A percentile compares a stretch with the other conserved stretches of the same genome.
These are phyloP conservation scores for Lasioglossum malachurum DNA, from an alignment of 2,888 invertebrate genomes.

Conservation along the genomic window DNA sequence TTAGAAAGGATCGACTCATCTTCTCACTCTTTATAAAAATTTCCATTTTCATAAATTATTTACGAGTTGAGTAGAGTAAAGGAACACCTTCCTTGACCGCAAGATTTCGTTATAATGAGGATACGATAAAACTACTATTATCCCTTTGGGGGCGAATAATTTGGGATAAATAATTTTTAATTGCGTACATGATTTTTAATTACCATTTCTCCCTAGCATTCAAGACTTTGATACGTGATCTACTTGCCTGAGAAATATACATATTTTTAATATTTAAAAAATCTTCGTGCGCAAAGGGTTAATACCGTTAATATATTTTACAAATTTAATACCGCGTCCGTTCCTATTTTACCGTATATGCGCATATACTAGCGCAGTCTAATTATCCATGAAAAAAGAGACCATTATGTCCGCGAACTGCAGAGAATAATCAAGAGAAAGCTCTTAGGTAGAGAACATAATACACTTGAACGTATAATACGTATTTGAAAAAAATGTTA, in stretches of 20 bases:
- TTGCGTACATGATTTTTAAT: too few species aligned
- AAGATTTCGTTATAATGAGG: neutral
- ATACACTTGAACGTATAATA: neutral
- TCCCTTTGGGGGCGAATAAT: too few species aligned
- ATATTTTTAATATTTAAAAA: too few species aligned
- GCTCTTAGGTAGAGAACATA: neutral
- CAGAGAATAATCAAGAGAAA: slow-evolving; percentile 2
- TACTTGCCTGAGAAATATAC: too few species aligned
- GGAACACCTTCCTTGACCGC: neutral
- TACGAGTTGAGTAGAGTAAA: neutral
- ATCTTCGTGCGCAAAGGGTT: too few species aligned
- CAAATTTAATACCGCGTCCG: neutral
- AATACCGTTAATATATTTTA: neutral
- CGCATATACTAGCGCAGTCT: neutral
- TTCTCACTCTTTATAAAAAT: neutral
- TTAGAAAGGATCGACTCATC: neutral
- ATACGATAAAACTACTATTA: neutral
- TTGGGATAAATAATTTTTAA: too few species aligned
- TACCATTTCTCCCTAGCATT: too few species aligned
- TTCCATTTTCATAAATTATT: neutral
- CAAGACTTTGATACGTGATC: too few species aligned
- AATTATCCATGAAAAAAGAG: neutral
- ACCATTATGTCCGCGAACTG: neutral
- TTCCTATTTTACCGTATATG: neutral
- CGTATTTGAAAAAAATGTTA: neutral